These are phyloP conservation scores for Cantharis lateralis DNA, from an alignment of 2,888 invertebrate species.

Conservation along the genomic window DNA sequence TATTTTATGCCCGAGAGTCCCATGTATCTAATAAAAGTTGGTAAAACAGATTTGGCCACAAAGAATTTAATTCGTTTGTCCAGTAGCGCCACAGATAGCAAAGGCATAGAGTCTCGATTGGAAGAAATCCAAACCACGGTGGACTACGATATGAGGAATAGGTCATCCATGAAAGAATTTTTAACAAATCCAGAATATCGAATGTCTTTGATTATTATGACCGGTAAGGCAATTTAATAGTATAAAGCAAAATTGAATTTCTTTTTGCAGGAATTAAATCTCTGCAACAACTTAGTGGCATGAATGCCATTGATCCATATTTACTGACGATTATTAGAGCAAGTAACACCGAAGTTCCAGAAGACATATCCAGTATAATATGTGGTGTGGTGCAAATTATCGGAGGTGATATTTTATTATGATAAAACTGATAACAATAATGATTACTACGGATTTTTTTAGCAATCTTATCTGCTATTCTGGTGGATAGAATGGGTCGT, in stretches of 20 bases:
- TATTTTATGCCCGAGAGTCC: conserved; percentile 58
- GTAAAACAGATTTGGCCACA: conserved; percentile 46
- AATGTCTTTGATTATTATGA: conserved; percentile 26
- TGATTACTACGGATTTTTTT: conserved; percentile 7
- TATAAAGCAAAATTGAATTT: neutral
- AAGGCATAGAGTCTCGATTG: conserved; percentile 52
- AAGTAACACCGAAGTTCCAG: neutral
- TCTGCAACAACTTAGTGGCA: neutral
- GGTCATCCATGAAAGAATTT: conserved; percentile 48
- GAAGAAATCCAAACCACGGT: conserved; percentile 50
- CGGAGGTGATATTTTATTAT: neutral
- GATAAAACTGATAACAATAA: neutral
- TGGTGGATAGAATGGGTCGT: conserved; percentile 62
- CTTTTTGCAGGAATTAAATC: neutral
- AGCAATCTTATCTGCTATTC: conserved; percentile 44
- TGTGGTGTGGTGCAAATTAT: neutral
- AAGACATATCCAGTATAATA: neutral
- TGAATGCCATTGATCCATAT: neutral
- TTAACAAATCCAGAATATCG: conserved; percentile 37
- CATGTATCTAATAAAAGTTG: conserved; percentile 55
- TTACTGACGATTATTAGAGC: neutral
- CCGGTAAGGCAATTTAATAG: conserved; percentile 8
- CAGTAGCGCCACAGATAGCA: conserved; percentile 48
- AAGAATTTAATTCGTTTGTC: conserved; percentile 42
- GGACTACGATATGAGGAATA: conserved; percentile 47